Base-by-base conservation (phyloP, 1,140 invertebrate genomes). In the Diachasmimorpha longicaudata region DNA sequence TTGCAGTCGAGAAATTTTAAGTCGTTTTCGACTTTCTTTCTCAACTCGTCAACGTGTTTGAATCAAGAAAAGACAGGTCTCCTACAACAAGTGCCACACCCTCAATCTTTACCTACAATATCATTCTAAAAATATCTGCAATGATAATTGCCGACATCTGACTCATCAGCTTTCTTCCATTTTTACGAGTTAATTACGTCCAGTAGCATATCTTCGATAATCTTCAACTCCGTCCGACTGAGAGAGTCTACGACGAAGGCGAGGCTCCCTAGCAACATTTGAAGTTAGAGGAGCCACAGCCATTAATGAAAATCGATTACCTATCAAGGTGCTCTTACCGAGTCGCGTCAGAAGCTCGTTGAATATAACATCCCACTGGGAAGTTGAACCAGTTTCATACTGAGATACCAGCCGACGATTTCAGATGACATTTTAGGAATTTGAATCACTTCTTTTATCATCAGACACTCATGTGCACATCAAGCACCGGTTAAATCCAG, bases 301-400 rank as follows among this genome's bases (percentile, higher is more conserved):
- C 78, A 80, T 83, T 83, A 84, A 83, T 83, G 79, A 85, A 85
- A 85, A 83, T 85, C 80, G 81, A 85, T 85, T 79, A 80, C 46
- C 80, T 79, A 84, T 82, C 82, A 80, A 74, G 4, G 19, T 3
- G 16, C 19, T 36, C 19, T 14, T 4, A 37, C n/a, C n/a, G 37
- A 44, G 25, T 37, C 71, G 42, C 19, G 48, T 39, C 71, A 42
- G 13, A 72, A 72, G 8, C 66, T 37, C 31, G 14, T 68, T 37
- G 36, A 37, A 14, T 13, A 37, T n/a, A 68, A 19, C 23, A 36
- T 39, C 31, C 66, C 5, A 4, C 13, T 31, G 13, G n/a, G 36
- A n/a, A 68, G n/a, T 13, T 10, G 31, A 5, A 31, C 11, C 31
- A 68, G 13, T 63, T 13, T 63, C 14, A 31, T 36, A 68, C 36